Evolutionary conservation across 2,113 vertebrate species (phyloP).

Genomic region (Nibea albiflora): DNA sequence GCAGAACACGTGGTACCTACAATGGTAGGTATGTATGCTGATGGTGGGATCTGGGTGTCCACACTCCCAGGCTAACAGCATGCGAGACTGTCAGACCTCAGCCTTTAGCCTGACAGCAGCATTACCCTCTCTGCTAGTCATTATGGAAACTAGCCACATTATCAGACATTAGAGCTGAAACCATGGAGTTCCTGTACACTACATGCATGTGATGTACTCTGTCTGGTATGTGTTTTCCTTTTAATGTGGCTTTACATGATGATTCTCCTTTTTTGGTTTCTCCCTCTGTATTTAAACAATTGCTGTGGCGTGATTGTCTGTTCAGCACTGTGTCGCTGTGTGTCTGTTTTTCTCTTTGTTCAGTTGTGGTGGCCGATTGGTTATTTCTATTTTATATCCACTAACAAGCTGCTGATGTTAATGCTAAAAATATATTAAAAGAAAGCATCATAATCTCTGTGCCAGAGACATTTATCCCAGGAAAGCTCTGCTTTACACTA

Average conservation of each 20-base stretch:
- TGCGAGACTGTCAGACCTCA: neutral
- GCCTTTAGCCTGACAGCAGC: neutral
- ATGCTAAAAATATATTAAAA: neutral
- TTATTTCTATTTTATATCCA: neutral
- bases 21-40: no score
- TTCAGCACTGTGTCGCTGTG: neutral
- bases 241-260: neutral
- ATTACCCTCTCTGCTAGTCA: constrained; percentile 17
- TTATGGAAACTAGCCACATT: constrained; percentile 26
- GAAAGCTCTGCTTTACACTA: neutral
- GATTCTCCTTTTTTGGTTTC: neutral
- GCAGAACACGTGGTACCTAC: no score
- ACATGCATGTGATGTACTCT: neutral
- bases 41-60: neutral
- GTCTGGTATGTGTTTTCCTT: neutral
- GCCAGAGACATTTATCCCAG: neutral
- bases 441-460: no score
- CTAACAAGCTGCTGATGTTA: neutral
- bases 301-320: neutral
- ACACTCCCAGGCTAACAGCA: constrained; percentile 11
- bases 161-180: constrained; percentile 15
- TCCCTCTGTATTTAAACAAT: constrained; percentile 1
- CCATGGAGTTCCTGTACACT: neutral
- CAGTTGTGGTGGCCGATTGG: neutral
- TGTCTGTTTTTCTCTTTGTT: neutral